Percentiles rank a stretch among this genome's conserved stretches.
Conservation (phyloP, 37 sponge, comb jelly and placozoan genomes). For the Hexactinellida sp. region DNA sequence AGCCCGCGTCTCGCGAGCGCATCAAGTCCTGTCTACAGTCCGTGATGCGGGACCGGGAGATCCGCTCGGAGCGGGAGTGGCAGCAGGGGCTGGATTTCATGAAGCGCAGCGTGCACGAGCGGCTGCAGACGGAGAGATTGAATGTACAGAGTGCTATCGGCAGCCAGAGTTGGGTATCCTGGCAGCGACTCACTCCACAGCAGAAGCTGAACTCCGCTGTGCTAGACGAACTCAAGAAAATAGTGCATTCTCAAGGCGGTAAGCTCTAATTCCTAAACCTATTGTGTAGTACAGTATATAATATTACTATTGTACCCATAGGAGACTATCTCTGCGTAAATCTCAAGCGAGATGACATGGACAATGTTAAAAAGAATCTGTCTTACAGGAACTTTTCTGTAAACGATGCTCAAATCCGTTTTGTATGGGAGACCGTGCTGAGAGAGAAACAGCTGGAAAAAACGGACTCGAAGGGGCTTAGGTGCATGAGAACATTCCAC, state of each 20-base stretch:
- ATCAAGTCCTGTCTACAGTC: constrained; percentile 2
- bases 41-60: neutral
- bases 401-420: neutral
- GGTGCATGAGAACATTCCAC: constrained; percentile 1
- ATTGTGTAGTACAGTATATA: neutral
- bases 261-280: neutral
- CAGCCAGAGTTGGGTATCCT: neutral
- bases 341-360: constrained; percentile 10
- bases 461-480: neutral
- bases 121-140: neutral
- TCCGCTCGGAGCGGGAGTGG: neutral
- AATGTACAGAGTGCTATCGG: neutral
- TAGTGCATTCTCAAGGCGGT: constrained; percentile 1
- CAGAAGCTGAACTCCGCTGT: neutral
- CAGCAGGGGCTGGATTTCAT: neutral
- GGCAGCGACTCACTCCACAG: neutral
- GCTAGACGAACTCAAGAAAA: neutral
- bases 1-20: neutral
- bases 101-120: neutral
- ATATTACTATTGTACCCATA: neutral
- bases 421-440: neutral
- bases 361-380: neutral
- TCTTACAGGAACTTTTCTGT: neutral
- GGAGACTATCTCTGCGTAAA: neutral
- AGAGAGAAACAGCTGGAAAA: neutral